A percentile compares a stretch with the other conserved stretches of the same genome.
Conservation (phyloP, 2,888 invertebrate species). For the Cantharis nigra region DNA sequence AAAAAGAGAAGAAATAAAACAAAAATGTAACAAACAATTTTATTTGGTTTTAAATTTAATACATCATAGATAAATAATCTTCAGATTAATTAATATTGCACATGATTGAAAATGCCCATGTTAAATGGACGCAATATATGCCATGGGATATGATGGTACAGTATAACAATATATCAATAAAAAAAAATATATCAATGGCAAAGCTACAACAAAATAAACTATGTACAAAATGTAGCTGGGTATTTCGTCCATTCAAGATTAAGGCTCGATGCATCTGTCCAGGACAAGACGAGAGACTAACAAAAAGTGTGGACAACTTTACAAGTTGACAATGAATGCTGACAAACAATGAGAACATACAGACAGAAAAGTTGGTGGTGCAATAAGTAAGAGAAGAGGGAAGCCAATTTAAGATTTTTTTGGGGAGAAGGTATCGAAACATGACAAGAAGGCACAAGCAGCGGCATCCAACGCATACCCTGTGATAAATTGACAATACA, state of each 20-base stretch:
- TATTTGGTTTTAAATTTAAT: slow-evolving; percentile 57
- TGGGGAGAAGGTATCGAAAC: slow-evolving; percentile 40
- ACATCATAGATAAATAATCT: slow-evolving; percentile 58
- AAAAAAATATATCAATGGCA: slow-evolving; percentile 46
- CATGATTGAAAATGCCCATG: slow-evolving; percentile 56
- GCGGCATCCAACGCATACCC: slow-evolving; percentile 45
- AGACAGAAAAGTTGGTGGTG: slow-evolving; percentile 47
- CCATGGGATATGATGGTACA: slow-evolving; percentile 41
- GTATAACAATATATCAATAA: slow-evolving; percentile 31
- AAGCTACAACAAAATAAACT: slow-evolving; percentile 51
- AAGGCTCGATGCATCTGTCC: slow-evolving; percentile 40
- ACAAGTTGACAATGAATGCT: slow-evolving; percentile 37
- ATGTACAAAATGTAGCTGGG: slow-evolving; percentile 52
- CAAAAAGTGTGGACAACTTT: slow-evolving; percentile 46
- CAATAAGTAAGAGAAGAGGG: slow-evolving; percentile 53
- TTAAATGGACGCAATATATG: slow-evolving; percentile 56
- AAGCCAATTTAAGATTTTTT: slow-evolving; percentile 44
- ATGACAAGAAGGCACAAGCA: slow-evolving; percentile 56
- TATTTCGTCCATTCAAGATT: slow-evolving; percentile 54
- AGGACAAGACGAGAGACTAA: slow-evolving; percentile 46
- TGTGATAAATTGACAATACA: slow-evolving; percentile 42
- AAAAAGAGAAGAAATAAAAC: slow-evolving; percentile 2
- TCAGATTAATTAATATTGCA: slow-evolving; percentile 56
- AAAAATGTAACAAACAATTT: slow-evolving; percentile 56
- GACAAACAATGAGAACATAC: slow-evolving; percentile 42